These are phyloP conservation scores for Pristionchus exspectatus DNA, from an alignment of 2,888 invertebrate genomes.

Conservation along the genomic window DNA sequence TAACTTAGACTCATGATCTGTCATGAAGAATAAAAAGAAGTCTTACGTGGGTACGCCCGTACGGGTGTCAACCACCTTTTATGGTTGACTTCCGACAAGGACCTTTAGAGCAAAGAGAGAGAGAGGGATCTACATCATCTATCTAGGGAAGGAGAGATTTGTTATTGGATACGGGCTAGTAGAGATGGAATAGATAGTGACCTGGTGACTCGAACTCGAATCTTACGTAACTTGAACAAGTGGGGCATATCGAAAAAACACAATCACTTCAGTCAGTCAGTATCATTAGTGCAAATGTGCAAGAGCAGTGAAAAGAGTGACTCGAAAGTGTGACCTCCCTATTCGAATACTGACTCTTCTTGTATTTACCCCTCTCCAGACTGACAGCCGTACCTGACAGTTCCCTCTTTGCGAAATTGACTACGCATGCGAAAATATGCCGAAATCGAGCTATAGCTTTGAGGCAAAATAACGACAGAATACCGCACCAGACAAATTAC, in stretches of 20 bases:
- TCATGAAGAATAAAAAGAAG: not conserved
- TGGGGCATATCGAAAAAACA: not conserved
- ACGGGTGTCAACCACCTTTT: slow-evolving; percentile 29
- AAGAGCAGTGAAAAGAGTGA: not conserved
- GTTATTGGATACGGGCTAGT: not conserved
- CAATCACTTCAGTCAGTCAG: not conserved
- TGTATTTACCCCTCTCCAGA: not conserved
- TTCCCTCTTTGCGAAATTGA: not conserved
- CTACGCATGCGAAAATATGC: not conserved
- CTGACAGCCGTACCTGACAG: slow-evolving; percentile 24
- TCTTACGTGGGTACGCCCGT: not conserved
- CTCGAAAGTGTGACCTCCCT: not conserved
- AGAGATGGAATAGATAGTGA: not conserved
- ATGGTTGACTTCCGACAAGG: slow-evolving; percentile 47
- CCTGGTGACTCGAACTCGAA: not conserved
- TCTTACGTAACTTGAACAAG: not conserved
- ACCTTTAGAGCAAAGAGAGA: not conserved
- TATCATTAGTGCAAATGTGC: not conserved
- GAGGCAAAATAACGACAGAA: not conserved
- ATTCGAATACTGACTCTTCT: not conserved
- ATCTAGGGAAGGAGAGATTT: not conserved
- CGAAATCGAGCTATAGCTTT: not conserved
- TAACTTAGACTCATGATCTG: no score
- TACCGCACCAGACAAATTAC: not conserved
- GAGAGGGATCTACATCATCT: not conserved